A percentile compares a stretch with the other conserved stretches of the same genome.
phyloP scores from a whole-genome alignment of 2,888 invertebrate species.

The Hermodice carunculata region DNA sequence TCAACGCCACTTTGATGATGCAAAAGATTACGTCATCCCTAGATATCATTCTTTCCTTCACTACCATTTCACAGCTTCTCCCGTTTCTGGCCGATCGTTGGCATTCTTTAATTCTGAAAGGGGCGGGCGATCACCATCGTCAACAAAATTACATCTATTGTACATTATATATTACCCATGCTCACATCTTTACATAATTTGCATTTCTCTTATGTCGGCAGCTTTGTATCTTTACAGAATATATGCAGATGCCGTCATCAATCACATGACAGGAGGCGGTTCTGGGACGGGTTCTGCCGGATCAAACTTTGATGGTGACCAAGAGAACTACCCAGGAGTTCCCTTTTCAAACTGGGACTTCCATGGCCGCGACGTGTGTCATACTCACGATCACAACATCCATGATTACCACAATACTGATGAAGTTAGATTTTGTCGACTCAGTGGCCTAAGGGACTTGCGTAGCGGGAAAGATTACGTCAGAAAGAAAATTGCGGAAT shows the following conservation, averaged over 20 bases:
- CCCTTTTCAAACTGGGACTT: conserved; percentile 76
- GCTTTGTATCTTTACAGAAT: conserved; percentile 74
- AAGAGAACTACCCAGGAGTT: conserved; percentile 62
- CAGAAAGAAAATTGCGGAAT: conserved; percentile 76
- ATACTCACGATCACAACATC: conserved; percentile 66
- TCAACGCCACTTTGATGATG: no score
- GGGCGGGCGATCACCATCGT: no score
- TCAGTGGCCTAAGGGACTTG: conserved; percentile 8
- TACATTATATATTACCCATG: no score
- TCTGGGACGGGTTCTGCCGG: conserved; percentile 73
- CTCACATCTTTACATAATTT: no score
- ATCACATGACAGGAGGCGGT: conserved; percentile 83
- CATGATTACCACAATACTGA: conserved; percentile 12
- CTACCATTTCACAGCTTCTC: no score
- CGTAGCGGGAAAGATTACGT: conserved; percentile 73
- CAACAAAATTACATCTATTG: no score
- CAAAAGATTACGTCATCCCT: no score
- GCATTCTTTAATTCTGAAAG: no score
- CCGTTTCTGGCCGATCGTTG: no score
- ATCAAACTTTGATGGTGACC: conserved; percentile 71
- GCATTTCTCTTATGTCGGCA: no score
- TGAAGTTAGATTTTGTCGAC: conserved; percentile 12
- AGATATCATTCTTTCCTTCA: no score
- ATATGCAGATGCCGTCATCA: conserved; percentile 83
- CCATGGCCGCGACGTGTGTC: conserved; percentile 54